Base-by-base conservation (phyloP, 1,140 invertebrate genomes). In the Drosophila bocqueti region DNA sequence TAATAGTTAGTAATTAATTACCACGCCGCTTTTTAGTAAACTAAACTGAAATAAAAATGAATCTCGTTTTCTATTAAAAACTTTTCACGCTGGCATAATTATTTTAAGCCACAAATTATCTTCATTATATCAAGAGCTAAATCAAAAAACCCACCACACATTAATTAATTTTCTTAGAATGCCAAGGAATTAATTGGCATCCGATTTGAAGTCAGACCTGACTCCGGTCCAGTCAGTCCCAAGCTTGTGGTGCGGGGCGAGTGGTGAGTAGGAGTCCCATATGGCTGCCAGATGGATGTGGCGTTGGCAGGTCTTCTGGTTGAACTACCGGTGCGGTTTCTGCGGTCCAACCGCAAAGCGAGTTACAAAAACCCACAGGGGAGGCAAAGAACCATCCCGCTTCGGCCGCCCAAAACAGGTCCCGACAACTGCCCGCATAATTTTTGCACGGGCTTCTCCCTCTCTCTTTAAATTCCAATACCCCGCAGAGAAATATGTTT, bases 311-410 rank as follows among this genome's bases (percentile, higher is more conserved):
- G 38, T 59, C 73, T 76, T 77, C 75, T 76, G 63, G 75, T 61
- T 68, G 73, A 78, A 59, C 65, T 79, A 79, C 76, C 76, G 58
- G 61, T 79, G 75, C 52, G 76, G 76, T 79, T 79, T 43, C 43
- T 71, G 76, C 46, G 76, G 76, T 79, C 38, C 45, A 26, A 69
- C 76, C 76, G 18, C 74, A 78, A 62, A 78, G 74, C 57, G 74
- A 78, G 76, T 62, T 78, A 57, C 47, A 67, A 61, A 77, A 66
- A 34, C 65, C 65, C 9, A 43, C 15, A 40, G 16, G n/a, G 26
- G 15, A 8, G 49, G n/a, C 29, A 6, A 3, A 1, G 1, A 10
- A 5, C 10, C 31, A 31, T 31, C 31, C 31, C 31, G 31, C 31
- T 31, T 31, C 31, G 31, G 31, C 31, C 10, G 10, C 9, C 57